These are phyloP conservation scores for Acanthisitta chloris DNA, from an alignment of 2,113 vertebrate species.

Conservation along the genomic window DNA sequence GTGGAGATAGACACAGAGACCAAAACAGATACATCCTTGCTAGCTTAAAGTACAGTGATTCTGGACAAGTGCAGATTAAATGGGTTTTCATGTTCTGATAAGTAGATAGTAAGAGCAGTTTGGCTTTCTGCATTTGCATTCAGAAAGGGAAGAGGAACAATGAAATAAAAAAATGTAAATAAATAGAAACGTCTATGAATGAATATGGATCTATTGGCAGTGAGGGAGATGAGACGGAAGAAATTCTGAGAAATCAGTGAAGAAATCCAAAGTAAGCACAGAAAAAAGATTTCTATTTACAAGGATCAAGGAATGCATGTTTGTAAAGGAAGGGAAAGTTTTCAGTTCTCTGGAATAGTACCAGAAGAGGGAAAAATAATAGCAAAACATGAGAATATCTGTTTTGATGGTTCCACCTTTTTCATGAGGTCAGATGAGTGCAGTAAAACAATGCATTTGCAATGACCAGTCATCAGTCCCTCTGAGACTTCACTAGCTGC, in stretches of 20 bases:
- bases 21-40: neutral
- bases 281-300: neutral
- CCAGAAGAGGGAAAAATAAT: neutral
- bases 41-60: neutral
- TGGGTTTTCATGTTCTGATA: neutral
- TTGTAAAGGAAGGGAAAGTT: neutral
- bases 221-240: neutral
- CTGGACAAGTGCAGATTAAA: neutral
- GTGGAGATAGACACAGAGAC: neutral
- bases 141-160: neutral
- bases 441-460: neutral
- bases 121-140: neutral
- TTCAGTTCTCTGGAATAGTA: neutral
- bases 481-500: neutral
- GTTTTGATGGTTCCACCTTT: neutral
- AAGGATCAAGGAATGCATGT: neutral
- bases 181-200: neutral
- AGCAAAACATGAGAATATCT: neutral
- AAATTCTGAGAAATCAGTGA: neutral
- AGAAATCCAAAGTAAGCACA: neutral
- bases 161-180: neutral
- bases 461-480: neutral
- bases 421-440: neutral
- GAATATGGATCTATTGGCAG: neutral
- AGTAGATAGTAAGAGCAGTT: neutral